Evolutionary conservation across 2,888 invertebrate genomes (phyloP), one percentile per base, ranked within the genome.

Genomic region (Harpalus rufipes): DNA sequence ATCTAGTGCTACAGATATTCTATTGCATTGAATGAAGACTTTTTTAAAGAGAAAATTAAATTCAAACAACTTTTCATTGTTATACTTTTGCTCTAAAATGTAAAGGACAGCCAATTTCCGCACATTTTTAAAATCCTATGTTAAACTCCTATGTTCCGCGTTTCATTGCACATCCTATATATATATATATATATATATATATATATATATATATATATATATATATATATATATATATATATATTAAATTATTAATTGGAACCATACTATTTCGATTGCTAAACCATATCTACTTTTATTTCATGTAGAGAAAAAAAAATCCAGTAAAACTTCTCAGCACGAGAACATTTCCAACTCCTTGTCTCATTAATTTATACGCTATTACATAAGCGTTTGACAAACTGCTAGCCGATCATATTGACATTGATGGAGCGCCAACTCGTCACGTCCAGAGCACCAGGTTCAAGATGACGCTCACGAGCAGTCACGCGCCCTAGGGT

Each of bases 341-440:
- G 72, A 21, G 41, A 39, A 18, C 16, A 44, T 72, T 41, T 14
- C 68, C 68, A 63, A 25, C 59, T 59, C 59, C 18, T 14, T 58
- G 78, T 78, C 58, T 78, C 78, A 78, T 78, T 78, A 78, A 78
- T 78, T 78, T 78, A 56, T 21, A 18, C 56, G 21, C 78, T n/a
- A 32, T 78, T 78, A 58, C 78, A 78, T 32, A 78, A 78, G 14
- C 58, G 25, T 78, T 58, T 78, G 78, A 78, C 78, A 78, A 78
- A 78, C 32, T 14, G 32, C 78, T 51, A 51, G 25, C 14, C 44
- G 21, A 76, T 76, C 18, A 18, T 58, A 78, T 58, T 78, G 78
- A 78, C 78, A 78, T 56, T 78, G 78, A 78, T 78, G 56, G 78
- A 78, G 14, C 58, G 78, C 44, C 14, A 14, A 7, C 1, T 68